phyloP scores from a whole-genome alignment of 2,797 vertebrate species.

The Halcyon chelicuti region DNA sequence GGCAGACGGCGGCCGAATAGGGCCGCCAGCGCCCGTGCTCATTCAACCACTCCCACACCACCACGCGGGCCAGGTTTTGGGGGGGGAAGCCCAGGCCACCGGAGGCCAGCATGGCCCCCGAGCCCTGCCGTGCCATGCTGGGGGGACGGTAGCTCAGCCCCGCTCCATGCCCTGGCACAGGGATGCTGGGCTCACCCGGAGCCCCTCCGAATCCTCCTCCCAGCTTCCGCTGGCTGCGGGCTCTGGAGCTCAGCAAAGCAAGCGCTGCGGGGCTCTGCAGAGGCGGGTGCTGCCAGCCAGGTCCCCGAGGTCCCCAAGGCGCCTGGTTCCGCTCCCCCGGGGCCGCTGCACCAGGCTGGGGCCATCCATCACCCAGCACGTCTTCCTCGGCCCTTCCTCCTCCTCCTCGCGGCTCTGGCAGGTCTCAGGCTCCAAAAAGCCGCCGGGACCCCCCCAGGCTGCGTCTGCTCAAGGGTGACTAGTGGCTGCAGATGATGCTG shows the following conservation, averaged over 20 bases:
- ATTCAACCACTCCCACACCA: slow-evolving; percentile 98
- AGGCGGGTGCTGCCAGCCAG: background rate
- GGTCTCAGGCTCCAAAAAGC: background rate
- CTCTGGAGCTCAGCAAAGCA: background rate
- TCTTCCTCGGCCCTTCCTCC: background rate
- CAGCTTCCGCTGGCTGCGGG: rapidly evolving
- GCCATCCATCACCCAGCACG: slow-evolving; percentile 9
- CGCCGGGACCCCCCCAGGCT: background rate
- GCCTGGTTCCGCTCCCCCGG: background rate
- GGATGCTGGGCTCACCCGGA: background rate
- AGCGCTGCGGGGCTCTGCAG: background rate
- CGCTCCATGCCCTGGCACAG: background rate
- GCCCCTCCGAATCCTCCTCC: background rate
- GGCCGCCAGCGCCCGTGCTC: slow-evolving; percentile 96
- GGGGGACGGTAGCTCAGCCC: background rate
- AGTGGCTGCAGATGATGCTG: background rate
- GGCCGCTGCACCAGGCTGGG: background rate
- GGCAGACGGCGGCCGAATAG: slow-evolving; percentile 91
- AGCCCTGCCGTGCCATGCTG: slow-evolving; percentile 76
- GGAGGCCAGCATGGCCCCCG: slow-evolving; percentile 69
- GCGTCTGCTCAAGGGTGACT: background rate
- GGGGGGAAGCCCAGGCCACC: slow-evolving; percentile 87
- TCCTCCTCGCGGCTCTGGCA: background rate
- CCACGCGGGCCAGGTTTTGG: slow-evolving; percentile 92
- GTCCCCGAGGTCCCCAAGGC: background rate